phyloP scores from a whole-genome alignment of 2,113 vertebrate species.

The Oreochromis tanganicae region DNA sequence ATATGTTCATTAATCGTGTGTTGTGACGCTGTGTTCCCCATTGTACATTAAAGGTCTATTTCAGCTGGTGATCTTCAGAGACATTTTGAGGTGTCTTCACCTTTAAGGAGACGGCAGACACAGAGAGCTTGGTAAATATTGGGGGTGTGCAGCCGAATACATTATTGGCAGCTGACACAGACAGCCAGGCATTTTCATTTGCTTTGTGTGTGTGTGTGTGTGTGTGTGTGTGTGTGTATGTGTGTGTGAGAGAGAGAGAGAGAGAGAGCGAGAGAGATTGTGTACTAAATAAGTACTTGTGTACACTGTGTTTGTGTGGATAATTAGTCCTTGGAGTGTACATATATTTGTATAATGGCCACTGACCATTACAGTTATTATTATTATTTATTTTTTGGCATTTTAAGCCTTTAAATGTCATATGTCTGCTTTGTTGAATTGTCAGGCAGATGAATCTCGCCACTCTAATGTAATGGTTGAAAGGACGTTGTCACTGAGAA shows the following conservation, averaged over 20 bases:
- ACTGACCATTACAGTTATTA: background rate
- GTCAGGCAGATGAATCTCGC: background rate
- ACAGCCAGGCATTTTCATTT: constrained; percentile 35
- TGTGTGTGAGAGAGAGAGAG: background rate
- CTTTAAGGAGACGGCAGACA: constrained; percentile 58
- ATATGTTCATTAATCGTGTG: background rate
- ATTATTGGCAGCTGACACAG: constrained; percentile 35
- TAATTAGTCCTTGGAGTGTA: background rate
- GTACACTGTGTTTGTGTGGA: background rate
- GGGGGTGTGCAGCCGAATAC: constrained; percentile 65
- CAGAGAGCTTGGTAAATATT: constrained; percentile 55
- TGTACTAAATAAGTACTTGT: background rate
- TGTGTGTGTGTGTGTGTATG: background rate
- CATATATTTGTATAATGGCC: constrained; percentile 4
- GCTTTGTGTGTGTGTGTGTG: background rate
- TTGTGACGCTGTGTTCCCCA: background rate
- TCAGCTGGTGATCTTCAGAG: constrained; percentile 13
- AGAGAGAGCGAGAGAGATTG: background rate
- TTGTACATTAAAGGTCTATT: background rate
- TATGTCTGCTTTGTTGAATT: background rate
- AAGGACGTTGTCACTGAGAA: background rate
- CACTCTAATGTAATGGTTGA: background rate
- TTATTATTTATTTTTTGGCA: background rate
- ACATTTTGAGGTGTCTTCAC: constrained; percentile 48
- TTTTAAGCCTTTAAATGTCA: background rate